phyloP scores from a whole-genome alignment of 92 coral and sea anemone species.

The Umimayanthus kanabou region DNA sequence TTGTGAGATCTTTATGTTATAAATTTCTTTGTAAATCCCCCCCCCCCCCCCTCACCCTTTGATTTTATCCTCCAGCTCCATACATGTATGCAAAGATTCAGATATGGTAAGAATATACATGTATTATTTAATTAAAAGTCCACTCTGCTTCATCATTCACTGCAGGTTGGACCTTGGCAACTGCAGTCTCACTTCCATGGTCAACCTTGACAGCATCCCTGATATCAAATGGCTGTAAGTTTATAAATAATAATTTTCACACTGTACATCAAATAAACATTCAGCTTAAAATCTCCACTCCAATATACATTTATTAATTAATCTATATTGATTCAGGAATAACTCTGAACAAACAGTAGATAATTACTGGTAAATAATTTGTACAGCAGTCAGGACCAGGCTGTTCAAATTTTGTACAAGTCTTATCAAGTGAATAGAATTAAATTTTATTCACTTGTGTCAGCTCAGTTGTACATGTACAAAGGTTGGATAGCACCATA shows the following conservation, averaged over 20 bases:
- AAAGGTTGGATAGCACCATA: conserved; percentile 24
- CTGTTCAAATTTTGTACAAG: conserved; percentile 14
- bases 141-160: neutral
- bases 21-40: no score
- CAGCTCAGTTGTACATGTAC: conserved; percentile 2
- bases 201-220: conserved; percentile 31
- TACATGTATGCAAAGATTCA: no score
- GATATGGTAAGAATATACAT: neutral
- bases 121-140: neutral
- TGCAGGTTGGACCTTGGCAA: conserved; percentile 72
- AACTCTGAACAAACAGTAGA: no score
- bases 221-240: conserved; percentile 74
- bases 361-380: no score
- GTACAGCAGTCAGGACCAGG: conserved; percentile 3
- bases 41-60: no score
- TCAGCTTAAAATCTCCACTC: no score
- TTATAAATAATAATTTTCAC: no score
- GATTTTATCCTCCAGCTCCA: no score
- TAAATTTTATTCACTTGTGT: conserved; percentile 2
- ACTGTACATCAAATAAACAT: no score
- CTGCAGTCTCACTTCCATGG: conserved; percentile 56
- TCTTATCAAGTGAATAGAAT: conserved; percentile 23
- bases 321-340: no score
- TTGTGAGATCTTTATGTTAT: no score
- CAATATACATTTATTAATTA: no score